Base-by-base conservation (phyloP, 2,113 vertebrate species). In the Campylorhamphus procurvoides region DNA sequence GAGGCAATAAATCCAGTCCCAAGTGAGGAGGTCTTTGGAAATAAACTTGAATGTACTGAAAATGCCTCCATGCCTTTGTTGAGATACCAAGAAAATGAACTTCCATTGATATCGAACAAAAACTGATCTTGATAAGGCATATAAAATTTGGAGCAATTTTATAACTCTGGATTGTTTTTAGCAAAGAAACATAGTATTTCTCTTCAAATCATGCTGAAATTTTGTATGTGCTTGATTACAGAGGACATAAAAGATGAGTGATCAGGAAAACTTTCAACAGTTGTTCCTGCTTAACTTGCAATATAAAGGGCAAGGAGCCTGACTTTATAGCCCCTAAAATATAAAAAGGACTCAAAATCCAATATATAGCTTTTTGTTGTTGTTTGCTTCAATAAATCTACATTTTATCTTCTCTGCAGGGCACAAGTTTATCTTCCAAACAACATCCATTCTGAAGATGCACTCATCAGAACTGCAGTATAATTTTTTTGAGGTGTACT, bases 391-490 rank as follows among this genome's bases (percentile, higher is more conserved):
- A 72, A 93, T 94, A 96, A 93, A 96, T 92, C 92, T 93, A 88
- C 85, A 93, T 96, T 97, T 96, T 93, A 89, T 95, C 85, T 84
- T 86, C 92, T 96, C 93, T 86, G 73, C 85, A 89, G 90, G 94
- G 88, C 80, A 78, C 56, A 69, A 79, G 90, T 96, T 95, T 96
- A 89, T 97, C 93, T 94, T 81, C 72, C 88, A 84, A 93, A 68
- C 73, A 78, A 73, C 4, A 13, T 81, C 93, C 79, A 89, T 94
- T 96, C 81, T 94, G 64, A 75, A 93, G 90, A 90, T 39, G 53
- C 47, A 81, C 63, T 94, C 94, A 93, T 95, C 87, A 92, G 66
- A 79, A 77, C 80, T 71, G 82, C 92, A 77, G 85, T 75, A 50
- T 85, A 82, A 80, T 67, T 84, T 94, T 84, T 89, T 76, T 49